Base-by-base conservation (phyloP, 2,888 invertebrate species). In the Temnothorax rugatulus region DNA sequence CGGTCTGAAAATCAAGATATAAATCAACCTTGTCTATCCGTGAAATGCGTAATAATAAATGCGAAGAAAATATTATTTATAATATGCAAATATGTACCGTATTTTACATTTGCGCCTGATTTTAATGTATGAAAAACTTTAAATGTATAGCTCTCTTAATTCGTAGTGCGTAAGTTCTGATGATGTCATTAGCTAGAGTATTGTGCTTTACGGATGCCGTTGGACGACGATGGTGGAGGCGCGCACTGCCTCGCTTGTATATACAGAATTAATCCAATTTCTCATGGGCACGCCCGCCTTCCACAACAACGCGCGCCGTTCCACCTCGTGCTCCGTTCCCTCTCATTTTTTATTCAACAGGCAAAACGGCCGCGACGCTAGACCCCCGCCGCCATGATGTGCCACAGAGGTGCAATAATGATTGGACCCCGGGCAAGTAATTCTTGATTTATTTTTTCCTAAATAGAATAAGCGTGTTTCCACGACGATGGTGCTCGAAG, bases 221-320 rank as follows among this genome's bases (percentile, higher is more conserved):
- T 54, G 54, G 25, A 11, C n/a, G 68, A 18, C 44, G 44, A 21
- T 57, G 52, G 38, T 63, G 50, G 15, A 47, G 47, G 21, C 61
- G 52, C 52, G n/a, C 76, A 41, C 25, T 9, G n/a, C 13, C 9
- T 34, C 41, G 57, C 54, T 82, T 64, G 76, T 75, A 25, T 82
- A 57, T 82, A 57, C 41, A 64, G 77, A 69, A 79, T 82, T 82
- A 82, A 82, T 82, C 54, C 82, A 82, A 82, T 82, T 82, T 79
- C 82, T 63, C 64, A 34, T 52, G 44, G 76, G 52, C 82, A 82
- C 82, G 75, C 75, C 82, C 71, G 71, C n/a, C 81, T 73, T 61
- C 50, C 74, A 38, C 18, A 75, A 25, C 25, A 74, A 61, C 47
- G 59, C 74, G 47, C 21, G 15, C 61, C 38, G 29, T 73, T 81